Evolutionary conservation across 2,888 invertebrate species (phyloP).

Genomic region (Drosophila kuntzei): DNA sequence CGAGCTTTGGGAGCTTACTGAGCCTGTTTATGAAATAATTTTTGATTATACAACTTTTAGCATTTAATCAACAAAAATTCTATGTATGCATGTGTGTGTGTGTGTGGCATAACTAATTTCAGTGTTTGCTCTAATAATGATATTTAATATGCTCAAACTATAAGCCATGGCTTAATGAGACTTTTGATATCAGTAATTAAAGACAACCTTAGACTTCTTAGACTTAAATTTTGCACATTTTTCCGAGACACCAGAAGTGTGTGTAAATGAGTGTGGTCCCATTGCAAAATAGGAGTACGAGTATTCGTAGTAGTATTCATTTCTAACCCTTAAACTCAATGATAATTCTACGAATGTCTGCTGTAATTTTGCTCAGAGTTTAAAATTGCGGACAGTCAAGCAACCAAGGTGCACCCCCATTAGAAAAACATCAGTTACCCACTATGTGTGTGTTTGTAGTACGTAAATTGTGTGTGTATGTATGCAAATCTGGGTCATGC

Average conservation of each 20-base stretch:
- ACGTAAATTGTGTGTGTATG: conserved; percentile 8
- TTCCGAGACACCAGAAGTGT: background rate
- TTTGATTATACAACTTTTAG: conserved; percentile 67
- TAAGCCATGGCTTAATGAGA: conserved; percentile 5
- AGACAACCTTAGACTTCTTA: background rate
- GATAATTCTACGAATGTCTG: conserved; percentile 28
- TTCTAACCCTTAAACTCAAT: conserved; percentile 9
- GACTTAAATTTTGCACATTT: background rate
- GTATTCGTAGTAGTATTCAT: conserved; percentile 7
- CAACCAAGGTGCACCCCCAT: conserved; percentile 26
- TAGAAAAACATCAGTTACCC: conserved; percentile 37
- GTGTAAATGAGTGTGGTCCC: conserved; percentile 12
- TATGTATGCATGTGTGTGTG: conserved; percentile 1
- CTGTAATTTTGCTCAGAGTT: conserved; percentile 43
- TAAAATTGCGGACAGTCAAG: conserved; percentile 41
- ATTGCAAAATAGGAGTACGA: background rate
- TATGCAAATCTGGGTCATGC: conserved; percentile 71
- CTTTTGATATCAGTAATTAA: conserved; percentile 15
- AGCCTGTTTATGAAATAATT: conserved; percentile 67
- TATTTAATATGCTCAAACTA: conserved; percentile 14
- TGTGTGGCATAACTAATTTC: conserved; percentile 26
- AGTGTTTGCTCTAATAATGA: conserved; percentile 18
- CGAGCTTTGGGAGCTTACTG: conserved; percentile 38
- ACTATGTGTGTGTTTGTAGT: conserved; percentile 9
- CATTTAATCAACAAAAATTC: conserved; percentile 50